These are phyloP conservation scores for Tokudaia muenninki DNA, from an alignment of 2,797 vertebrate species.

Conservation along the genomic window DNA sequence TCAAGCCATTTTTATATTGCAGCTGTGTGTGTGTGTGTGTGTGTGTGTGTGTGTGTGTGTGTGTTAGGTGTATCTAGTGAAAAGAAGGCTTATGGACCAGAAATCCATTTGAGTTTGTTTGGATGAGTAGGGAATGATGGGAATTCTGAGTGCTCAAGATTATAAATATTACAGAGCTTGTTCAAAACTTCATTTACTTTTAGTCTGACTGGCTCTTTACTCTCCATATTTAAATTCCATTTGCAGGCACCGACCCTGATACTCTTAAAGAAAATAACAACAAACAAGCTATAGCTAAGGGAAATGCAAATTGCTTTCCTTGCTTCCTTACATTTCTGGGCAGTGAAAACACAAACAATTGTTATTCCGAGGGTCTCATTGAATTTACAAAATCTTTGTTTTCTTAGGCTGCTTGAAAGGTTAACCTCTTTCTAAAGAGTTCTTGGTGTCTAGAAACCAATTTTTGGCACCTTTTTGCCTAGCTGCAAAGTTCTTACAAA, in stretches of 20 bases:
- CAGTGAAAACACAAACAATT: slow-evolving; percentile 77
- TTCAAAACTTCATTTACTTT: slow-evolving; percentile 83
- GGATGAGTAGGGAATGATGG: slow-evolving; percentile 74
- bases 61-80: background rate
- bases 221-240: slow-evolving; percentile 82
- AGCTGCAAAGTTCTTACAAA: slow-evolving; percentile 60
- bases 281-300: slow-evolving; percentile 73
- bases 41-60: background rate
- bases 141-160: slow-evolving; percentile 76
- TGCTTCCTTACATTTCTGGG: slow-evolving; percentile 83
- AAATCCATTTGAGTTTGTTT: slow-evolving; percentile 74
- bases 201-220: slow-evolving; percentile 79
- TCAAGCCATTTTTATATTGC: slow-evolving; percentile 14
- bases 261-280: slow-evolving; percentile 81
- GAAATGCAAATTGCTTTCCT: slow-evolving; percentile 84
- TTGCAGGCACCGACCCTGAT: slow-evolving; percentile 70
- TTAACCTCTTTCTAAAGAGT: slow-evolving; percentile 77
- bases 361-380: slow-evolving; percentile 79
- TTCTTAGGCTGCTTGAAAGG: slow-evolving; percentile 75
- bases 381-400: slow-evolving; percentile 78
- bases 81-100: slow-evolving; percentile 49
- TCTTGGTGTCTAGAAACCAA: slow-evolving; percentile 76
- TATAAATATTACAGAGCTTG: slow-evolving; percentile 84
- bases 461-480: slow-evolving; percentile 64
- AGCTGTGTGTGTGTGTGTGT: background rate